phyloP scores from a whole-genome alignment of 2,797 vertebrate genomes.

The Bradypus variegatus region DNA sequence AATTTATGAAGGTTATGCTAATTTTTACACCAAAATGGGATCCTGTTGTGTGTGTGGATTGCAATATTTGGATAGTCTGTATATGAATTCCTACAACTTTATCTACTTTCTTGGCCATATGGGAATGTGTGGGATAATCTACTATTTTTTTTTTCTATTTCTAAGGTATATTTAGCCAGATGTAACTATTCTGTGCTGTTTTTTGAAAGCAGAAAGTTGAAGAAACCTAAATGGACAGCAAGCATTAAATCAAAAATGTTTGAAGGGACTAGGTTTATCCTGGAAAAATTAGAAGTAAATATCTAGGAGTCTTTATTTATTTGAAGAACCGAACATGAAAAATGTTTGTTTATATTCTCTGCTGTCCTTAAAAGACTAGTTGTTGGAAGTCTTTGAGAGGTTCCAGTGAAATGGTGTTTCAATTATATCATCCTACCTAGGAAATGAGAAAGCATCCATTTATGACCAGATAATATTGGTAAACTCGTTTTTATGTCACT shows the following conservation, averaged over 20 bases:
- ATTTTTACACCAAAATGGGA: too few relatives aligned
- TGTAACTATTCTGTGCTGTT: too few relatives aligned
- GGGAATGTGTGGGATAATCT: too few relatives aligned
- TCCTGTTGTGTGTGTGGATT: too few relatives aligned
- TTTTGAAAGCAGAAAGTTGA: too few relatives aligned
- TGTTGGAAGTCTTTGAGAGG: background rate
- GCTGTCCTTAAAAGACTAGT: background rate
- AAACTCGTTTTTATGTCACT: conserved; percentile 9
- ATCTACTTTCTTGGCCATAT: too few relatives aligned
- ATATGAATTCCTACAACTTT: too few relatives aligned
- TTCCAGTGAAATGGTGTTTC: background rate
- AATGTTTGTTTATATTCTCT: background rate
- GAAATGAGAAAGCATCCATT: background rate
- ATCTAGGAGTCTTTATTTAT: background rate
- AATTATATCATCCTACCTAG: background rate
- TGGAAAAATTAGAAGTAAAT: background rate
- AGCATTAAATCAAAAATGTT: background rate
- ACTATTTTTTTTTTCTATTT: too few relatives aligned
- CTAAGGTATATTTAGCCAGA: too few relatives aligned
- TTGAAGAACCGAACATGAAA: conserved; percentile 18
- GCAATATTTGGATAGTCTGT: too few relatives aligned
- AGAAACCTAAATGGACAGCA: too few relatives aligned
- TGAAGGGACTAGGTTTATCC: conserved; percentile 17
- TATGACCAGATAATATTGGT: background rate
- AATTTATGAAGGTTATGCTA: too few relatives aligned